These are phyloP conservation scores for Myotis pilosus DNA, from an alignment of 2,797 vertebrate species.

Conservation along the genomic window DNA sequence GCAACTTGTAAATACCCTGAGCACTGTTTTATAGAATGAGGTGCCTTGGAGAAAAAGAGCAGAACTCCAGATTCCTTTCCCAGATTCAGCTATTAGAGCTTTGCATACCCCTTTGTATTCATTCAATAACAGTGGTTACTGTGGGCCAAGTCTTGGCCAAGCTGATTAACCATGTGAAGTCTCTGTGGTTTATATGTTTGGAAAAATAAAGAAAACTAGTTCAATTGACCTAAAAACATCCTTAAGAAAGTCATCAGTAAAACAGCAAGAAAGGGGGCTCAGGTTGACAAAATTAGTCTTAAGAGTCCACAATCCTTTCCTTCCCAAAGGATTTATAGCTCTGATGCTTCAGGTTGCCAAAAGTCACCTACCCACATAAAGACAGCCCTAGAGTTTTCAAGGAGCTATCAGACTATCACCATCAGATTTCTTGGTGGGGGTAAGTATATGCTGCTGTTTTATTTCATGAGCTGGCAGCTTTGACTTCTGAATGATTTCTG, in stretches of 20 bases:
- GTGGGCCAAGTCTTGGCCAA: neutral
- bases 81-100: neutral
- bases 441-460: neutral
- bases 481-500: constrained; percentile 3
- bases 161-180: neutral
- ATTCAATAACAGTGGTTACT: neutral
- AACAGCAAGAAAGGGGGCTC: neutral
- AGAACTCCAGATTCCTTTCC: neutral
- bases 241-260: neutral
- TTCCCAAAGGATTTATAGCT: neutral
- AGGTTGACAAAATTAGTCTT: constrained; percentile 27
- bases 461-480: neutral
- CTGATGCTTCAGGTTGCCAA: neutral
- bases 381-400: neutral
- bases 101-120: neutral
- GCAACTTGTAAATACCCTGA: neutral
- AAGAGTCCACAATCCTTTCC: neutral
- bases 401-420: neutral
- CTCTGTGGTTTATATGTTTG: neutral
- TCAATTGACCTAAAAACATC: neutral
- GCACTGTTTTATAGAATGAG: neutral
- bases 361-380: neutral
- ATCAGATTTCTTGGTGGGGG: neutral
- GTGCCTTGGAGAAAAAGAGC: neutral
- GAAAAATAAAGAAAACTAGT: constrained; percentile 16